Base-by-base conservation (phyloP, 1,140 invertebrate genomes). In the Eurosta solidaginis region DNA sequence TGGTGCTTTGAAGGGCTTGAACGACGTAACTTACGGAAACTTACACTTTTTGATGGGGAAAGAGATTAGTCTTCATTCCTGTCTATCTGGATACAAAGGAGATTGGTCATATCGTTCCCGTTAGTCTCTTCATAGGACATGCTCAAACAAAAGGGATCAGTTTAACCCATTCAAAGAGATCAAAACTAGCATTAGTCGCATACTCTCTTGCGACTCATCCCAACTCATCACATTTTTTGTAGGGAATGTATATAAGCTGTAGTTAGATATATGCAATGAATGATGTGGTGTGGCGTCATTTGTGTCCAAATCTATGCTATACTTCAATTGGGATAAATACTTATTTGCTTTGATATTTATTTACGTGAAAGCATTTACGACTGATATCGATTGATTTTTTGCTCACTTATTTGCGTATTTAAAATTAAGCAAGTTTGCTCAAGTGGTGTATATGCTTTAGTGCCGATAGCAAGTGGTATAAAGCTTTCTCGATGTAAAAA, bases 301-400 rank as follows among this genome's bases (percentile, higher is more conserved):
- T 50, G 50, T 73, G 44, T 29, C 40, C 42, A 74, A 77, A 79
- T 77, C 76, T 76, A 45, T 44, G 78, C 68, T 74, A 77, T 79
- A 27, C 76, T 77, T 79, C 78, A 79, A 77, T 54, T 79, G 78
- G 63, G 40, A 77, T 77, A 75, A 74, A 73, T 68, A 79, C 52
- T 77, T 52, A 1, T 40, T 47, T 77, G n/a, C n/a, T n/a, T n/a
- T n/a, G n/a, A n/a, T n/a, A 77, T 63, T 42, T 77, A 83, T 82
- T 82, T 78, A 81, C 79, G 22, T 81, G 80, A 77, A 77, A 81
- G 79, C 82, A 78, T 40, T 27, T 76, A 22, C 50, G 33, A 76
- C 75, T 79, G 68, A 79, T 85, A 86, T 86, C 85, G 85, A 86
- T 86, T 86, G 83, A 86, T 86, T 86, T 86, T n/a, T 81, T 86